Conservation (phyloP, 1,140 invertebrate species). For the Spodoptera litura region DNA sequence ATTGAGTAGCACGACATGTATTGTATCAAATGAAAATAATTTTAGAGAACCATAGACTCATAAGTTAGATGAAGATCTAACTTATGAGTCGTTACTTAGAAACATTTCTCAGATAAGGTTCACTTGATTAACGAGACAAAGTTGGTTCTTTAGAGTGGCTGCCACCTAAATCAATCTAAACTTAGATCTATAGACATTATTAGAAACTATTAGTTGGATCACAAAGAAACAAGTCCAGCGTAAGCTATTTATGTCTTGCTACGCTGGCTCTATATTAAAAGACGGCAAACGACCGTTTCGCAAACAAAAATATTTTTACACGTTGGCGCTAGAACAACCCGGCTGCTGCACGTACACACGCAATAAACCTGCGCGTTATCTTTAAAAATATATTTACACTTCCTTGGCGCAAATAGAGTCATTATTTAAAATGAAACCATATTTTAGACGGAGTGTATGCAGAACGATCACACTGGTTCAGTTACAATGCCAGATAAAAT, state of each 20-base stretch:
- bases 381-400: constrained; percentile 54
- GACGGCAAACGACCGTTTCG: constrained; percentile 16
- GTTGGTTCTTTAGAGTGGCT: constrained; percentile 9
- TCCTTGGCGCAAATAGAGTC: constrained; percentile 23
- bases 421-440: constrained; percentile 44
- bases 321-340: constrained; percentile 3
- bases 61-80: no score
- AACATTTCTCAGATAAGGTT: constrained; percentile 67
- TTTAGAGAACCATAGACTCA: no score
- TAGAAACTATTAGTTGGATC: background rate
- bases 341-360: constrained; percentile 23
- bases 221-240: background rate
- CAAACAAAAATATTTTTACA: constrained; percentile 46
- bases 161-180: constrained; percentile 8
- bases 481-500: constrained; percentile 50
- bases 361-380: constrained; percentile 37
- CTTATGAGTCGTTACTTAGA: constrained; percentile 70
- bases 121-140: constrained; percentile 63
- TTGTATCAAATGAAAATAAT: constrained; percentile 12
- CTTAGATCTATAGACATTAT: background rate
- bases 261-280: constrained; percentile 12
- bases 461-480: constrained; percentile 43
- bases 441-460: constrained; percentile 49
- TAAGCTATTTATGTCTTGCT: background rate
- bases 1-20: background rate